phyloP scores from a whole-genome alignment of 2,888 invertebrate genomes.

The Drosophila tanythrix region DNA sequence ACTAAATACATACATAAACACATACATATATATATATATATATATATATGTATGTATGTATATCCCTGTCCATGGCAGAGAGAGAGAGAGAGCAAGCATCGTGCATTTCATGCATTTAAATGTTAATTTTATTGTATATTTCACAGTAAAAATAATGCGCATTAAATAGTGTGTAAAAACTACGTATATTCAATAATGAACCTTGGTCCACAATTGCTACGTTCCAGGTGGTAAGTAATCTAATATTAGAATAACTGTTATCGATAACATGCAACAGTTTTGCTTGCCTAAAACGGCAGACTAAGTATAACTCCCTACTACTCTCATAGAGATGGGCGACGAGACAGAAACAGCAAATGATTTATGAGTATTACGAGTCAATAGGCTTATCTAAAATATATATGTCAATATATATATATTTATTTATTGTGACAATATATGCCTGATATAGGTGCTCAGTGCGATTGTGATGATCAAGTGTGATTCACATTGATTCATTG shows the following conservation, averaged over 20 bases:
- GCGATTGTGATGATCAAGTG: not conserved
- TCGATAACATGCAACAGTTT: constrained; percentile 36
- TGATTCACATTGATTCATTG: not conserved
- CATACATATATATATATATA: not conserved
- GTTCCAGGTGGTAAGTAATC: constrained; percentile 55
- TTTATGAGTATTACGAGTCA: constrained; percentile 26
- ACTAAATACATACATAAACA: not conserved
- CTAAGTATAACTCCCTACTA: constrained; percentile 26
- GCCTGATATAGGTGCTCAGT: constrained; percentile 22
- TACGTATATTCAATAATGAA: constrained; percentile 52
- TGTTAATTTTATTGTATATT: constrained; percentile 76
- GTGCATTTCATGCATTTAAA: constrained; percentile 72
- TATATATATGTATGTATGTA: constrained; percentile 3
- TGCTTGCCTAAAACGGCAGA: constrained; percentile 63
- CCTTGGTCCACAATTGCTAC: constrained; percentile 42
- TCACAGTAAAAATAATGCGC: constrained; percentile 73
- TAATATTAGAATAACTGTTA: constrained; percentile 28
- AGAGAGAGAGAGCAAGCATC: constrained; percentile 36
- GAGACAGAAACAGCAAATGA: constrained; percentile 1
- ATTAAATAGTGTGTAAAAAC: constrained; percentile 65
- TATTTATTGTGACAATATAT: constrained; percentile 30
- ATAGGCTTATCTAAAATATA: constrained; percentile 41
- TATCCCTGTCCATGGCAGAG: constrained; percentile 8
- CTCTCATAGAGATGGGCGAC: constrained; percentile 43
- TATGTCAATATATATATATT: not conserved